These are phyloP conservation scores for Meteorus cinctellus DNA, from an alignment of 2,888 invertebrate genomes.

Conservation along the genomic window DNA sequence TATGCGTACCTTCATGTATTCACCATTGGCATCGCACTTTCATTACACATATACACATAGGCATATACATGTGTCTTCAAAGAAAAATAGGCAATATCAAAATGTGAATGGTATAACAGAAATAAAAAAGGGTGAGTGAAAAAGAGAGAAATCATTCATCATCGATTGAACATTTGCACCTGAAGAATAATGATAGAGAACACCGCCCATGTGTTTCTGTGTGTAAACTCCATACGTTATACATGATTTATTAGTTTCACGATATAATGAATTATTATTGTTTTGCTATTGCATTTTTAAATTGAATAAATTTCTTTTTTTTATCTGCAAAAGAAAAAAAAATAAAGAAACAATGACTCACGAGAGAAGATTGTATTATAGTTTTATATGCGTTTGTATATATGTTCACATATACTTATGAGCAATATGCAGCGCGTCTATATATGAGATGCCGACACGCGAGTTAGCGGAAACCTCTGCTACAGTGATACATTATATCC, in stretches of 20 bases:
- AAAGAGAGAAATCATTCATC: constrained; percentile 25
- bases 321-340: background rate
- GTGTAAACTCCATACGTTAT: background rate
- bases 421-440: background rate
- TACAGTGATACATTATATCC: constrained; percentile 14
- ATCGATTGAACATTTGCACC: constrained; percentile 32
- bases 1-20: background rate
- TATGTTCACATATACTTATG: background rate
- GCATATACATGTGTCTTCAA: background rate
- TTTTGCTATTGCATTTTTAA: constrained; percentile 14
- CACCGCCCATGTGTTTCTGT: constrained; percentile 16
- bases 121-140: background rate
- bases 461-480: constrained; percentile 27
- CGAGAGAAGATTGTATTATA: constrained; percentile 11
- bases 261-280: constrained; percentile 29
- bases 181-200: constrained; percentile 34
- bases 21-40: constrained; percentile 5
- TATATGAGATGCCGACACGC: constrained; percentile 25
- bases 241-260: constrained; percentile 28
- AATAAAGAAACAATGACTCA: constrained; percentile 4
- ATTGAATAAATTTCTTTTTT: constrained; percentile 5
- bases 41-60: background rate
- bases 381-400: background rate
- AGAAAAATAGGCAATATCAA: constrained; percentile 11
- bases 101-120: background rate